Percentiles rank a stretch among this genome's conserved stretches.
phyloP scores from a whole-genome alignment of 2,797 vertebrate genomes.

The Lacerta agilis region DNA sequence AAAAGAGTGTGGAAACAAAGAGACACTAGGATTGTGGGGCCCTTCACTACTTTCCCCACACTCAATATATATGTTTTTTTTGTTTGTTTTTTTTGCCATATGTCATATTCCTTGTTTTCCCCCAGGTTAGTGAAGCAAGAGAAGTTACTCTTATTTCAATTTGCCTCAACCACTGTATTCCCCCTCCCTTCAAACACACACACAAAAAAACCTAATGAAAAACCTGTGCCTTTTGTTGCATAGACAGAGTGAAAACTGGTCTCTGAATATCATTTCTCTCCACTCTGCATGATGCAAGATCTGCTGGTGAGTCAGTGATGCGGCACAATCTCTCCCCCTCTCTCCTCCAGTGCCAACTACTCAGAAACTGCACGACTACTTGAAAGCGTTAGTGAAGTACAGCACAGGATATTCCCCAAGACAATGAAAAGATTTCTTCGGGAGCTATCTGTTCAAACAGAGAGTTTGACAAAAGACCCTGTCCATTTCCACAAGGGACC shows the following conservation, averaged over 20 bases:
- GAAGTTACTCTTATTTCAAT: not conserved
- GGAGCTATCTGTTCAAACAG: not conserved
- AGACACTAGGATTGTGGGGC: not conserved
- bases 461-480: conserved; percentile 15
- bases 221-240: not conserved
- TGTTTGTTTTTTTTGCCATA: not conserved
- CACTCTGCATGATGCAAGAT: conserved; percentile 2
- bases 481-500: not conserved
- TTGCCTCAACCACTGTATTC: not conserved
- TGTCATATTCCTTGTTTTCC: not conserved
- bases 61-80: not conserved
- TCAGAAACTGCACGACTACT: conserved; percentile 18
- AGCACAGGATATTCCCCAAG: conserved; percentile 19
- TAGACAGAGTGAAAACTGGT: conserved; percentile 8
- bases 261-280: conserved; percentile 30
- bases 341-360: not conserved
- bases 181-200: not conserved
- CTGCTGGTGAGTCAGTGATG: conserved; percentile 36
- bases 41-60: not conserved
- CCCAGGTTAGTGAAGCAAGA: not conserved
- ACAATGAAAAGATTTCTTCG: conserved; percentile 33
- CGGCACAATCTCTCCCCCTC: not conserved
- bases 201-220: too few relatives aligned
- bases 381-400: conserved; percentile 2
- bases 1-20: not conserved